Conservation (phyloP, 1,140 invertebrate genomes). For the Pseudobourletiella spinata region DNA sequence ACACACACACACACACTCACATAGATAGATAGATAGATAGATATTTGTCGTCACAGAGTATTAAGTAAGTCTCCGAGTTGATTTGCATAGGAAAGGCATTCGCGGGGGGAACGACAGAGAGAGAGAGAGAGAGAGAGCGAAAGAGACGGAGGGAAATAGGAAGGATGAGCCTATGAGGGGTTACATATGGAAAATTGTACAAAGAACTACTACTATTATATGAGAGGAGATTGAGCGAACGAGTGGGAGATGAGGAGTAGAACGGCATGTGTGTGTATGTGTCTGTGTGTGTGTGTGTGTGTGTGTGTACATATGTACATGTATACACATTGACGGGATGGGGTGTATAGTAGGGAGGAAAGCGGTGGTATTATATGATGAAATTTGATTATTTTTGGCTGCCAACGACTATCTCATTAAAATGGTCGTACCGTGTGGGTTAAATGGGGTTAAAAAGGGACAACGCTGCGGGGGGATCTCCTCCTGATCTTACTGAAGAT, state of each 20-base stretch:
- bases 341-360: neutral
- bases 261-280: too few species aligned
- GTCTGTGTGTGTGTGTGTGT: too few species aligned
- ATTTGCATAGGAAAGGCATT: constrained; percentile 20
- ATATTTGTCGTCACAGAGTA: constrained; percentile 14
- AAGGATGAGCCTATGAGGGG: too few species aligned
- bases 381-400: constrained; percentile 19
- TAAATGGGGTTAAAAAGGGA: constrained; percentile 12
- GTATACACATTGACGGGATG: too few species aligned
- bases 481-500: constrained; percentile 6
- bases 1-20: too few species aligned
- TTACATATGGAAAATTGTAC: too few species aligned
- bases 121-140: neutral
- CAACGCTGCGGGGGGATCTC: constrained; percentile 5
- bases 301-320: too few species aligned
- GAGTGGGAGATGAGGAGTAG: too few species aligned
- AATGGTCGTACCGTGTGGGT: constrained; percentile 1
- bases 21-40: neutral
- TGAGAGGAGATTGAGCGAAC: too few species aligned
- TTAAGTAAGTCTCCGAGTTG: constrained; percentile 13
- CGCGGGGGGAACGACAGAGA: neutral
- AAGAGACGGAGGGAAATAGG: constrained; percentile 2
- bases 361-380: constrained; percentile 10
- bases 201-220: too few species aligned
- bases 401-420: constrained; percentile 14